Percentiles rank a stretch among this genome's conserved stretches.
phyloP scores from a whole-genome alignment of 2,888 invertebrate genomes.

The Pecten maximus region DNA sequence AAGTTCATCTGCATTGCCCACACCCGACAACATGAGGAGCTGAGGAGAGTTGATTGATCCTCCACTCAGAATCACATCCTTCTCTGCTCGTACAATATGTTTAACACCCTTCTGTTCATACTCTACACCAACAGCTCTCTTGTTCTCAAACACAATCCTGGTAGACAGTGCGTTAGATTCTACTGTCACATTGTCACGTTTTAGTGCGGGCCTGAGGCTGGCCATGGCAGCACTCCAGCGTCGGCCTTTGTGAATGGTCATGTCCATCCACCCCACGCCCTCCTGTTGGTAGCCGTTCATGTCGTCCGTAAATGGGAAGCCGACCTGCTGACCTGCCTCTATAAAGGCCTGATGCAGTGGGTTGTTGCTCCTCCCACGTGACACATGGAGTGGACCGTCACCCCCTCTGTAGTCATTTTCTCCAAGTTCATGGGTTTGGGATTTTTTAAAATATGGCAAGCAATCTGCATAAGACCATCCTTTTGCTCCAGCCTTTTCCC shows the following conservation, averaged over 20 bases:
- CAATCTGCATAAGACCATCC: slow-evolving; percentile 89
- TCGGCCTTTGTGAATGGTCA: slow-evolving; percentile 85
- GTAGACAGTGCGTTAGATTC: slow-evolving; percentile 86
- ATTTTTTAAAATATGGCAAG: slow-evolving; percentile 87
- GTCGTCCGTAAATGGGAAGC: slow-evolving; percentile 83
- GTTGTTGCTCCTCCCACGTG: slow-evolving; percentile 82
- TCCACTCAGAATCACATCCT: slow-evolving; percentile 92
- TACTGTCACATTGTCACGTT: slow-evolving; percentile 86
- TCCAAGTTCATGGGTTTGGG: slow-evolving; percentile 83
- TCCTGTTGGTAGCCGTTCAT: slow-evolving; percentile 84
- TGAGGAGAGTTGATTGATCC: slow-evolving; percentile 97
- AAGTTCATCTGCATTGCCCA: slow-evolving; percentile 86
- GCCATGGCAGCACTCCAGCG: slow-evolving; percentile 88
- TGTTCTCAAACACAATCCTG: slow-evolving; percentile 81
- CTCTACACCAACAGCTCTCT: slow-evolving; percentile 83
- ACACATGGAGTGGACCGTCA: slow-evolving; percentile 83
- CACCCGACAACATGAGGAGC: slow-evolving; percentile 94
- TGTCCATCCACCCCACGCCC: slow-evolving; percentile 84
- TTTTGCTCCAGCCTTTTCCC: slow-evolving; percentile 92
- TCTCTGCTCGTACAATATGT: slow-evolving; percentile 85
- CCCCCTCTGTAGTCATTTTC: slow-evolving; percentile 83
- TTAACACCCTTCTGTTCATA: slow-evolving; percentile 73
- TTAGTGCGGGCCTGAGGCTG: slow-evolving; percentile 87
- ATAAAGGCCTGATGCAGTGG: slow-evolving; percentile 83
- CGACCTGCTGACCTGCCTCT: slow-evolving; percentile 82